Conservation (phyloP, 2,797 vertebrate genomes). For the Sphenopsis melanotis region DNA sequence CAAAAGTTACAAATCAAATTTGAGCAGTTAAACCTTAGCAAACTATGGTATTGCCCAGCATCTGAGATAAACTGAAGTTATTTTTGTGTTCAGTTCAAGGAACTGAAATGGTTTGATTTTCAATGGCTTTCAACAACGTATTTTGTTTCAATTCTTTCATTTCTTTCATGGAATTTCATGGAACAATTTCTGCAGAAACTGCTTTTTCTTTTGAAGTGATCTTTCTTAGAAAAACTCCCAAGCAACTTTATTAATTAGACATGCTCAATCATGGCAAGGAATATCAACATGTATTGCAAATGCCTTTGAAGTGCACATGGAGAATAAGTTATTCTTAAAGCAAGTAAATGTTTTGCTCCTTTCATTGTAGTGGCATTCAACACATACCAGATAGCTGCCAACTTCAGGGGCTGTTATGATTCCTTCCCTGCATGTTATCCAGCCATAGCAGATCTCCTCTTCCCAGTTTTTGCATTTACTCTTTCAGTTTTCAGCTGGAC, state of each 20-base stretch:
- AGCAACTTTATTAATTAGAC: constrained; percentile 46
- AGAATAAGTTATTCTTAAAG: neutral
- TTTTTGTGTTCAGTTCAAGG: neutral
- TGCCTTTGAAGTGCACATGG: neutral
- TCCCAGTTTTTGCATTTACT: neutral
- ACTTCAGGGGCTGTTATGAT: neutral
- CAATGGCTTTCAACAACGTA: neutral
- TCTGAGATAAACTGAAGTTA: neutral
- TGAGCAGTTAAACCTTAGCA: neutral
- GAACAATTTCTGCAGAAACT: neutral
- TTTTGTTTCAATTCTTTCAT: neutral
- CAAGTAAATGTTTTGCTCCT: neutral
- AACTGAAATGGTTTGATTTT: constrained; percentile 10
- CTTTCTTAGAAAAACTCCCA: constrained; percentile 22
- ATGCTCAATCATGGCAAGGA: neutral
- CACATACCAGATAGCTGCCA: neutral
- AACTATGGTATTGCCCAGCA: neutral
- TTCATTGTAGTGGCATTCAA: neutral
- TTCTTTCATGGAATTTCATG: neutral
- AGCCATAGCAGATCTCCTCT: neutral
- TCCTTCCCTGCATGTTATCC: neutral
- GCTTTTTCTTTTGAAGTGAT: constrained; percentile 21
- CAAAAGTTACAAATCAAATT: neutral
- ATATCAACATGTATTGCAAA: neutral
- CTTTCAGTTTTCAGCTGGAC: neutral